Conservation (phyloP, 2,888 invertebrate species). For the Parnassius glacialis region DNA sequence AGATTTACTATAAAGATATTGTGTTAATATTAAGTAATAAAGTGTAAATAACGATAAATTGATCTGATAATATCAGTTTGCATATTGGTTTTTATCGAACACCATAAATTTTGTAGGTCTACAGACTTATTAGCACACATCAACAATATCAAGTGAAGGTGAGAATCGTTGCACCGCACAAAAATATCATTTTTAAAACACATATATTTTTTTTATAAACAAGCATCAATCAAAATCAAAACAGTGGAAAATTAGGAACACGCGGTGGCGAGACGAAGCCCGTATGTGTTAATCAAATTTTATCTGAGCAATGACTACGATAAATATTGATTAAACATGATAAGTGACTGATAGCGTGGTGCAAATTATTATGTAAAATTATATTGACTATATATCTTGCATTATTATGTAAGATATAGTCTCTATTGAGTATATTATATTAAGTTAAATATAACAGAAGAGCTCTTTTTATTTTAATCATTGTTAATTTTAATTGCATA, state of each 20-base stretch:
- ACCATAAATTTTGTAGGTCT: too few species aligned
- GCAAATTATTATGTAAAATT: slow-evolving; percentile 13
- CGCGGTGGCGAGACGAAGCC: slow-evolving; percentile 28
- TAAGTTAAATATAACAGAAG: background rate
- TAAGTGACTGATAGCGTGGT: slow-evolving; percentile 19
- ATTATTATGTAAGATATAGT: too few species aligned
- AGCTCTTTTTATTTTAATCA: too few species aligned
- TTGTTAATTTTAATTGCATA: too few species aligned
- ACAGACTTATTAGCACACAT: too few species aligned
- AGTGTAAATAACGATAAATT: background rate
- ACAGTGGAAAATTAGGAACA: slow-evolving; percentile 41
- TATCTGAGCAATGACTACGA: slow-evolving; percentile 7
- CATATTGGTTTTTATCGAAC: too few species aligned
- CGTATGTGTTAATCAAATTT: slow-evolving; percentile 28
- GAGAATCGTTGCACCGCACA: too few species aligned
- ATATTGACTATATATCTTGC: slow-evolving; percentile 4
- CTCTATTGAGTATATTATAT: too few species aligned
- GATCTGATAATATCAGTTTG: background rate
- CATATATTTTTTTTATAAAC: background rate
- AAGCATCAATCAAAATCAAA: slow-evolving; percentile 32
- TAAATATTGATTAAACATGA: slow-evolving; percentile 21
- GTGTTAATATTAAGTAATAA: background rate
- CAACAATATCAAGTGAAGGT: too few species aligned
- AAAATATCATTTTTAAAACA: too few species aligned
- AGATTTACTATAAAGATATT: too few species aligned